Percentiles rank a stretch among this genome's conserved stretches.
Evolutionary conservation across 2,113 vertebrate species (phyloP).

Genomic region (Bubo bubo): DNA sequence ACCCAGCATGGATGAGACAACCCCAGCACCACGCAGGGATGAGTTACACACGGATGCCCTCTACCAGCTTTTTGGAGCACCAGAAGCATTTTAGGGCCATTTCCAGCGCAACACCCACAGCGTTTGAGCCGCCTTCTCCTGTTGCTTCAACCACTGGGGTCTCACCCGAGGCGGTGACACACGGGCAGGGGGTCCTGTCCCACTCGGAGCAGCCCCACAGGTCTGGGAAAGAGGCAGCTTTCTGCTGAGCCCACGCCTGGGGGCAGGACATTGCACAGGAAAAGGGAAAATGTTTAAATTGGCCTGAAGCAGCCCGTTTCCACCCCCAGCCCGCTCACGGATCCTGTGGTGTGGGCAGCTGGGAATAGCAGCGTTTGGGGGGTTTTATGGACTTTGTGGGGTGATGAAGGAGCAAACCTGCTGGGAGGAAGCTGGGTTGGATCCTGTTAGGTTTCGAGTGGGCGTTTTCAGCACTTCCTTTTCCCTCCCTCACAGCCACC

Average conservation of each 20-base stretch:
- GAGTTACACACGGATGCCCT: accelerated
- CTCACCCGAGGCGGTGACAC: neutral
- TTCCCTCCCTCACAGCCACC: neutral
- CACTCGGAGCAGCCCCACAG: neutral
- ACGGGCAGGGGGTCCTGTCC: neutral
- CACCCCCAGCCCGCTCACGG: neutral
- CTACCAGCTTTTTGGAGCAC: neutral
- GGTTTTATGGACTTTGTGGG: neutral
- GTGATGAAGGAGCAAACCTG: neutral
- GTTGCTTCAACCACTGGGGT: neutral
- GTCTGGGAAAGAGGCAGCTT: neutral
- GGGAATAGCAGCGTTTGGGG: neutral
- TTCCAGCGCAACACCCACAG: accelerated
- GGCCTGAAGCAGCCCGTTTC: neutral
- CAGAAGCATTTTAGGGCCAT: neutral
- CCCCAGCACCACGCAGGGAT: neutral
- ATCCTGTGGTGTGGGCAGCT: neutral
- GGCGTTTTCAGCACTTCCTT: neutral
- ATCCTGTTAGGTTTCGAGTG: neutral
- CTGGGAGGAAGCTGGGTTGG: neutral
- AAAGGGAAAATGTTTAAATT: neutral
- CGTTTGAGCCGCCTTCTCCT: accelerated
- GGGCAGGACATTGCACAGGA: neutral
- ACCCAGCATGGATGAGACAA: neutral
- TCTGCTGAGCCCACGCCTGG: neutral